Percentiles rank a stretch among this genome's conserved stretches.
Evolutionary conservation across 2,797 vertebrate species (phyloP).

Genomic region (Liasis olivaceus): DNA sequence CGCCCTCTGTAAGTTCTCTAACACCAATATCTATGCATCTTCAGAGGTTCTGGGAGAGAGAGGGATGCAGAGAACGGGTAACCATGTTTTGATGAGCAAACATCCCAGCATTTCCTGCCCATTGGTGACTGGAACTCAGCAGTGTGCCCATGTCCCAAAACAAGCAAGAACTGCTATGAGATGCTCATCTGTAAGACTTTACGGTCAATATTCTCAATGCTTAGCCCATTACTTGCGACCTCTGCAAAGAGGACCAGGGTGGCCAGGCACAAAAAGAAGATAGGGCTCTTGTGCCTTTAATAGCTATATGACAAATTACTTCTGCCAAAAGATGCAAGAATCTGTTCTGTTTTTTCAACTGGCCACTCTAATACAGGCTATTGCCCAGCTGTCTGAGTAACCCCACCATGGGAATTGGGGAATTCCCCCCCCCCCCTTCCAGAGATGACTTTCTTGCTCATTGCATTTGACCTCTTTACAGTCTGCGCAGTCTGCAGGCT

Average conservation of each 20-base stretch:
- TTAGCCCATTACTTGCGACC: neutral
- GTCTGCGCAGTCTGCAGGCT: neutral
- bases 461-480: neutral
- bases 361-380: neutral
- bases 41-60: neutral
- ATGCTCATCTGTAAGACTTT: neutral
- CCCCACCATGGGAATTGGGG: neutral
- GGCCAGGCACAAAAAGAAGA: neutral
- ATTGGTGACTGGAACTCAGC: neutral
- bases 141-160: neutral
- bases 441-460: neutral
- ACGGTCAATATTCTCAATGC: neutral
- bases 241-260: neutral
- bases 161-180: neutral
- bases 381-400: neutral
- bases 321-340: neutral
- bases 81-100: neutral
- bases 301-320: neutral
- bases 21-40: neutral
- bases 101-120: neutral
- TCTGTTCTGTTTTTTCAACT: neutral
- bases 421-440: neutral
- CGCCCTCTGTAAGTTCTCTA: neutral
- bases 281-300: neutral
- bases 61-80: neutral